A percentile compares a stretch with the other conserved stretches of the same genome.
Evolutionary conservation across 2,113 vertebrate genomes (phyloP).

Genomic region (Catharus bicknelli): DNA sequence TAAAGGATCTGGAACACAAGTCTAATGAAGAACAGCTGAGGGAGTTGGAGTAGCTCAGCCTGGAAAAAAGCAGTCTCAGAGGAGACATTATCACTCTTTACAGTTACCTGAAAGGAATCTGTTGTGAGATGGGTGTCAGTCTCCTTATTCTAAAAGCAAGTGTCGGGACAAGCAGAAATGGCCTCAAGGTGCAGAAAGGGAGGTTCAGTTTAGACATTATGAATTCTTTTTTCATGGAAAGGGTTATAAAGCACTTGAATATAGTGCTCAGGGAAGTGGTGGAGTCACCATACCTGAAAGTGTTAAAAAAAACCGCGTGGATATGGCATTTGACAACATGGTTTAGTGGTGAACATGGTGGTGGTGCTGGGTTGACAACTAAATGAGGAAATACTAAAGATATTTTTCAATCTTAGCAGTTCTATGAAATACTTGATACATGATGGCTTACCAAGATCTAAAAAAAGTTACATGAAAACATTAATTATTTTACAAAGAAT

Average conservation of each 20-base stretch:
- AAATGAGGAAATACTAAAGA: not conserved
- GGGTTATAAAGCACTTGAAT: not conserved
- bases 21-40: not conserved
- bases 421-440: not conserved
- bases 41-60: not conserved
- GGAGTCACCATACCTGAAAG: not conserved
- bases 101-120: not conserved
- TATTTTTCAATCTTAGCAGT: not conserved
- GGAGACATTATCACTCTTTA: not conserved
- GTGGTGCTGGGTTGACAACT: not conserved
- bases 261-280: not conserved
- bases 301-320: not conserved
- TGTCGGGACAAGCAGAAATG: not conserved
- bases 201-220: not conserved
- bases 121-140: not conserved
- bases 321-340: not conserved
- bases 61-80: not conserved
- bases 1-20: not conserved
- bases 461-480: not conserved
- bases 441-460: not conserved
- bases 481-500: not conserved
- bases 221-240: not conserved
- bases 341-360: not conserved
- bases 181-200: not conserved
- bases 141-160: not conserved